Evolutionary conservation across 2,888 invertebrate genomes (phyloP), one percentile per base, ranked within the genome.

Genomic region (Colletes collaris): DNA sequence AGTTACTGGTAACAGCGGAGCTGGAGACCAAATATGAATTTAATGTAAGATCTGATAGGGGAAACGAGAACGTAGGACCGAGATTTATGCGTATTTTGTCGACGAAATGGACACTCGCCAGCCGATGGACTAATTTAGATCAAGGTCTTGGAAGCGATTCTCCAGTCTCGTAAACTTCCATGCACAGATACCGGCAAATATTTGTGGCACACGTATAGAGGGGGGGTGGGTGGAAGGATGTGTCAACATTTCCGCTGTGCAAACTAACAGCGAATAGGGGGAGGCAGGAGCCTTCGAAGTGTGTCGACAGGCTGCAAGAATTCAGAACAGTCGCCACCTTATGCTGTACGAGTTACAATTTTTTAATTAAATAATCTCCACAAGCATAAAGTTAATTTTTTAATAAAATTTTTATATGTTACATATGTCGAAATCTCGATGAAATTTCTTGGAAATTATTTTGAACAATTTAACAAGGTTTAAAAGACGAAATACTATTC

Each of bases 91-190:
- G 79, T 70, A 79, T 72, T 80, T 81, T 76, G 64, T 44, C 52
- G 60, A 62, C 13, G 8, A 52, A 62, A 72, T 82, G 82, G 82
- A 82, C 19, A 62, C 27, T 58, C 69, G 82, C 82, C 82, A 82
- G 75, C 50, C 63, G 82, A 79, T 71, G 55, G 55, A 55, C 75
- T 75, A 82, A 82, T 82, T 82, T 66, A 65, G 82, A 82, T 79
- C 82, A 82, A 82, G 82, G 82, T 82, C 81, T 79, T 79, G 82
- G 71, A 79, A 81, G 50, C 66, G 64, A 72, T 80, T 56, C 67
- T 65, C 76, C 80, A 65, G 68, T 5, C 8, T n/a, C 64, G 71
- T 40, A 72, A 79, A 76, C 68, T 80, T 76, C 62, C 68, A 58
- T 58, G 55, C 72, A 63, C 64, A 35, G 50, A 65, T 44, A 49